A percentile compares a stretch with the other conserved stretches of the same genome.
Evolutionary conservation across 2,113 vertebrate genomes (phyloP).

Genomic region (Acanthisitta chloris): DNA sequence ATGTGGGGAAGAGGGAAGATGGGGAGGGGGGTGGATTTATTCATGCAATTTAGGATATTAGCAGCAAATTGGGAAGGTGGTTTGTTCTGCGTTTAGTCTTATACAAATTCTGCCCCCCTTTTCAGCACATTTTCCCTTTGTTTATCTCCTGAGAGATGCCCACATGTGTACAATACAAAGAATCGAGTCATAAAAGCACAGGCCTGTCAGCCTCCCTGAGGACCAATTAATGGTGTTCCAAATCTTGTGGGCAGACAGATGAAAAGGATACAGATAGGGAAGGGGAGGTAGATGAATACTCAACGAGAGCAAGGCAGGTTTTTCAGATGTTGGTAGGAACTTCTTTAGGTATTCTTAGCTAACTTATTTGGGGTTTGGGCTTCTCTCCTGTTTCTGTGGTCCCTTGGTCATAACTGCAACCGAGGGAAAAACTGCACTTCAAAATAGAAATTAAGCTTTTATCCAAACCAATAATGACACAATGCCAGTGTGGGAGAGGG

Average conservation of each 20-base stretch:
- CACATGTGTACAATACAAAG: slow-evolving; percentile 88
- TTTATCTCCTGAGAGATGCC: slow-evolving; percentile 87
- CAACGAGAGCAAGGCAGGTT: slow-evolving; percentile 74
- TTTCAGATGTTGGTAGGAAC: slow-evolving; percentile 83
- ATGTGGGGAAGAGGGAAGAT: background rate
- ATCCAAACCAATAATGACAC: slow-evolving; percentile 32
- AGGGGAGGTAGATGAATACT: slow-evolving; percentile 81
- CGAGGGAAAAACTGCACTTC: slow-evolving; percentile 43
- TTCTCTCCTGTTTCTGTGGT: background rate
- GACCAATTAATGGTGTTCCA: slow-evolving; percentile 94
- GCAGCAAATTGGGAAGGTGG: slow-evolving; percentile 59
- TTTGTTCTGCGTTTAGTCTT: slow-evolving; percentile 73
- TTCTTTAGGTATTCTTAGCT: slow-evolving; percentile 87
- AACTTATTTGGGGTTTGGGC: slow-evolving; percentile 79
- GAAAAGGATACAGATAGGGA: slow-evolving; percentile 81
- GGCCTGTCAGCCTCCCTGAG: slow-evolving; percentile 88
- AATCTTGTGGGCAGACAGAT: slow-evolving; percentile 91
- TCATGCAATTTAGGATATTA: slow-evolving; percentile 66
- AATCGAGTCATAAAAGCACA: slow-evolving; percentile 84
- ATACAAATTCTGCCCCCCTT: slow-evolving; percentile 74
- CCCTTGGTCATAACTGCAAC: slow-evolving; percentile 1
- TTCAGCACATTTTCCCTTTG: slow-evolving; percentile 72
- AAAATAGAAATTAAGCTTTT: slow-evolving; percentile 67
- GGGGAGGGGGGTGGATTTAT: slow-evolving; percentile 29
- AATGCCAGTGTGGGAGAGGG: background rate